Conservation (phyloP, 2,797 vertebrate genomes). For the Centroberyx gerrardi region DNA sequence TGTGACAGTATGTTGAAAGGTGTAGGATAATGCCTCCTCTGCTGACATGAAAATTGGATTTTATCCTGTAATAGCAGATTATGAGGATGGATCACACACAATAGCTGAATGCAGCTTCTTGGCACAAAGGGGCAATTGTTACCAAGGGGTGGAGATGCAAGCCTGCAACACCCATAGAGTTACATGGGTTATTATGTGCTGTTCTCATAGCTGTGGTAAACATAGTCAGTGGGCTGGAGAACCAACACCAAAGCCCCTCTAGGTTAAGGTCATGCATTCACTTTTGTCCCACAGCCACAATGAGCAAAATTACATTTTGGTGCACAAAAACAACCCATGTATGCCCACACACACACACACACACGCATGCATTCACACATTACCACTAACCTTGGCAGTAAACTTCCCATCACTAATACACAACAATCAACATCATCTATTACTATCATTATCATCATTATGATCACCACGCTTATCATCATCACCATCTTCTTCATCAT, state of each 20-base stretch:
- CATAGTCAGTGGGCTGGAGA: background rate
- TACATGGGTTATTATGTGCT: background rate
- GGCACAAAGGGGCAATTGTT: constrained; percentile 28
- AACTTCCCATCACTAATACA: no score
- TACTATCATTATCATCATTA: no score
- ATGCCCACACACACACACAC: no score
- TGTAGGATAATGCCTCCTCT: constrained; percentile 42
- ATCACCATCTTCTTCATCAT: no score
- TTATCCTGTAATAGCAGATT: constrained; percentile 56
- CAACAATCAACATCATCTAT: no score
- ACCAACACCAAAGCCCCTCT: background rate
- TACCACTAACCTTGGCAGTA: no score
- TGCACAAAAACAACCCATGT: no score
- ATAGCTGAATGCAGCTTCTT: constrained; percentile 43
- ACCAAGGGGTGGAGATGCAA: constrained; percentile 12
- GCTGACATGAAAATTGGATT: constrained; percentile 60
- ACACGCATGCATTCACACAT: no score
- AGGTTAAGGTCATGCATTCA: background rate
- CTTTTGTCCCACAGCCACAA: background rate
- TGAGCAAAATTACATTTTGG: no score
- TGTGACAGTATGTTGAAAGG: constrained; percentile 48
- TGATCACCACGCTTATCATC: no score
- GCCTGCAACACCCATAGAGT: background rate
- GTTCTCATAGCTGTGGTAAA: background rate
- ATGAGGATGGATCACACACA: constrained; percentile 35